Evolutionary conservation across 2,888 invertebrate species (phyloP), one percentile per base, ranked within the genome.

Genomic region (Molanna angustata): DNA sequence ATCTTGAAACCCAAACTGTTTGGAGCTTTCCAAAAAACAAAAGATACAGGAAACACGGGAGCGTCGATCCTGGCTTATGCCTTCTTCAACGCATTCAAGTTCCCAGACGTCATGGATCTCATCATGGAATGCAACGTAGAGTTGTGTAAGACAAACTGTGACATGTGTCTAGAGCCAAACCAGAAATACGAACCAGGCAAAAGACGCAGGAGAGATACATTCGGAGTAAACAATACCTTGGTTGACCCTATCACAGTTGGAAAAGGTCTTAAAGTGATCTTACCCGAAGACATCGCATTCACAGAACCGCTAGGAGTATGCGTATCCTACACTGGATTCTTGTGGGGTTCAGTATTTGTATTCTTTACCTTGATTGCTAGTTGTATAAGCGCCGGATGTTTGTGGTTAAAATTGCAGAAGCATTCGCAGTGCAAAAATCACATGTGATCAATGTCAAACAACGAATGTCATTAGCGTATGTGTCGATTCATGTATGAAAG

Each of bases 61-160:
- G 85, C 86, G 6, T 84, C 86, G 3, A 80, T 89, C 17, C 83
- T 89, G 19, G 88, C 88, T 0, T 90, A 80, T 62, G 87, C 90
- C 0, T 87, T 78, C 76, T 88, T 90, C 72, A 87, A 85, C 65
- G 88, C 88, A 0, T 88, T 88, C 70, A 90, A 90, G 69, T 90
- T 90, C 75, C 90, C 90, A 0, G 90, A 90, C 64, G 84, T 88
- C 42, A 89, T 89, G 86, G 90, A 90, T 62, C 71, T 90, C 43
- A 84, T 85, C 61, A 82, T 90, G 53, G 89, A 90, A 66, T 90
- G 90, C 63, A 88, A 89, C 58, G 85, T 90, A 0, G 90, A 90
- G 64, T 71, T 90, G 0, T 90, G 90, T 65, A 90, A 90, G 70
- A 85, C 84, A 11, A 84, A 86, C 61, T 90, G 90, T 63, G 85